Base-by-base conservation (phyloP, 2,888 invertebrate genomes). In the Megalurothrips usitatus region DNA sequence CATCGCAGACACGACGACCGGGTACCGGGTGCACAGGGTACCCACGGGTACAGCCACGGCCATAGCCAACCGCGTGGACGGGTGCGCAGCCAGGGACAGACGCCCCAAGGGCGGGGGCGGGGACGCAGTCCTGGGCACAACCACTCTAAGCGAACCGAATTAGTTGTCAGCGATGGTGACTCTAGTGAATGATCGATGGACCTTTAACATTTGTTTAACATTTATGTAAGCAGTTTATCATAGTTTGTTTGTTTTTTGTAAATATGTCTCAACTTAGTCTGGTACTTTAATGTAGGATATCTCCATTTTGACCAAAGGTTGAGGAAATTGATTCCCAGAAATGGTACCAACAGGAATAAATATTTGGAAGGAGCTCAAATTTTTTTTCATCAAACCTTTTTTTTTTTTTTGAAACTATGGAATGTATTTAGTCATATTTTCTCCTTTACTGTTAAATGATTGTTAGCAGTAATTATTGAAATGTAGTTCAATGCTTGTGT, bases 1-100 rank as follows among this genome's bases (percentile, higher is more conserved):
- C 68, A 75, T 75, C 68, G 68, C 9, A 75, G 68, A 26, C 68
- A 26, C 9, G 68, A 75, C 23, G 68, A 75, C n/a, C n/a, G n/a
- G n/a, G n/a, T n/a, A n/a, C n/a, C n/a, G n/a, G n/a, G n/a, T n/a
- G 9, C 26, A 75, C 3, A 75, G 68, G 26, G 26, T 26, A 26
- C 23, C 26, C 68, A 75, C 23, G 23, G 68, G 9, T 68, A 23
- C n/a, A 68, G 23, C 12, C 68, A 75, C 9, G 26, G 23, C 23
- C 68, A 75, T 23, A 26, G 12, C 26, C 19, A 17, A 6, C 6
- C 10, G 6, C 68, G 68, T 75, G 23, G 23, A 8, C 68, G 68
- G 12, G 3, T 9, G 11, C 68, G 68, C 12, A 26, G 68, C 12
- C 68, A 26, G 12, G 68, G 68, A 75, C 68, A 26, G 12, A 75